phyloP scores from a whole-genome alignment of 2,797 vertebrate genomes.

The Galaxias olidus region DNA sequence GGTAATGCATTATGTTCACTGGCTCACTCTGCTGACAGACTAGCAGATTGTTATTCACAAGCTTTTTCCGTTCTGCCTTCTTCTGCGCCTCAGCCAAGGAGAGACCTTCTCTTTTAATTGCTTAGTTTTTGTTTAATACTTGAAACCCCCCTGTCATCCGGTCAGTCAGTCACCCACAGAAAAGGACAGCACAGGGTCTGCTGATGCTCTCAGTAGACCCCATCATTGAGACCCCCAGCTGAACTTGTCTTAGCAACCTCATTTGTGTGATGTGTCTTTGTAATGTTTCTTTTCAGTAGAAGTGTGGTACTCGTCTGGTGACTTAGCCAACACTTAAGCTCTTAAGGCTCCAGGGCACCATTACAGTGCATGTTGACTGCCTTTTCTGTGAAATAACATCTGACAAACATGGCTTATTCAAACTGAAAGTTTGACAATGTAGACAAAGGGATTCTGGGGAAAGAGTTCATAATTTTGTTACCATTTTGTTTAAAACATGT shows the following conservation, averaged over 20 bases:
- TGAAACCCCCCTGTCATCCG: conserved; percentile 71
- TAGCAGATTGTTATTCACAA: conserved; percentile 76
- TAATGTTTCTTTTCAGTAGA: conserved; percentile 50
- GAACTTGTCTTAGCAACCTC: conserved; percentile 68
- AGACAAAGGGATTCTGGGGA: conserved; percentile 50
- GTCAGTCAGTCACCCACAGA: conserved; percentile 60
- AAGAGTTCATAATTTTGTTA: conserved; percentile 33
- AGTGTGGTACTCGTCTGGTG: conserved; percentile 55
- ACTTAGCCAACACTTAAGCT: conserved; percentile 35
- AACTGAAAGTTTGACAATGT: conserved; percentile 45
- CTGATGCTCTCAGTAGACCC: conserved; percentile 55
- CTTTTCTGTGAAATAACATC: conserved; percentile 52
- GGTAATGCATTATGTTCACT: conserved; percentile 70
- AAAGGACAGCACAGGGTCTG: conserved; percentile 53
- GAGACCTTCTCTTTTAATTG: conserved; percentile 77
- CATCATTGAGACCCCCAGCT: conserved; percentile 62
- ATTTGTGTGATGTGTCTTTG: conserved; percentile 67
- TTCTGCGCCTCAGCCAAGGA: conserved; percentile 79
- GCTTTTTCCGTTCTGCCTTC: conserved; percentile 79
- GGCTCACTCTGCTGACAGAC: conserved; percentile 67
- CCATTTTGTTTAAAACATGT: conserved; percentile 39
- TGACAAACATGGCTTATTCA: conserved; percentile 48
- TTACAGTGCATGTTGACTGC: conserved; percentile 53
- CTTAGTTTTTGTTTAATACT: conserved; percentile 78
- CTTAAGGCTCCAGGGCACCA: conserved; percentile 49